Evolutionary conservation across 2,797 vertebrate species (phyloP), one percentile per base, ranked within the genome.

Genomic region (Mastacembelus armatus): DNA sequence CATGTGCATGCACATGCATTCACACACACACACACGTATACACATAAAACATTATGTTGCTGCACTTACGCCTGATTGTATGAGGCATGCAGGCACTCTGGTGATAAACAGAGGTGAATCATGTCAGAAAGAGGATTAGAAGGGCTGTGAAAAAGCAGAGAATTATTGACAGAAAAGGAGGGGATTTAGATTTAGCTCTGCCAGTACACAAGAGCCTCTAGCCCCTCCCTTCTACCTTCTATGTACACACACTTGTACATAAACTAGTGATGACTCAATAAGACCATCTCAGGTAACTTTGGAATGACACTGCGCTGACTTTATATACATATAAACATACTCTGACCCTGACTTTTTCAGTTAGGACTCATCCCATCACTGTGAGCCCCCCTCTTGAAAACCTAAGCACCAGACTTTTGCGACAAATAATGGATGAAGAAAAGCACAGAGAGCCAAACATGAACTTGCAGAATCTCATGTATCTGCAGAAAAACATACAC

Each of bases 181-280:
- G 58, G 88, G 86, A 88, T 91, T 91, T 87, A 78, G 80, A 86
- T 85, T 91, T 78, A 80, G 76, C 77, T 74, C 71, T 66, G 74
- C 58, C 57, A 50, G 82, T 78, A 71, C 62, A 39, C 52, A 58
- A 38, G 35, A 63, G 61, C 56, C 57, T 76, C 67, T 68, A 36
- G 71, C 66, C 43, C 66, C 58, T 51, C 63, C 65, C 30, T 43
- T 26, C 62, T 19, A 26, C 40, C 66, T 24, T 15, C 29, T 27
- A 7, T 27, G 29, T 27, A 58, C 24, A 77, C 64, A 74, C 68
- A 61, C 39, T 49, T 42, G 38, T 39, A 68, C 56, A 45, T 32
- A 50, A 65, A 71, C 52, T 44, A 58, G 39, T 52, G 71, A 77
- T 81, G 80, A 73, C 36, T 87, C 69, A 69, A 72, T 76, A 38